Conservation (phyloP, 2,113 vertebrate species). For the Morone chrysops region DNA sequence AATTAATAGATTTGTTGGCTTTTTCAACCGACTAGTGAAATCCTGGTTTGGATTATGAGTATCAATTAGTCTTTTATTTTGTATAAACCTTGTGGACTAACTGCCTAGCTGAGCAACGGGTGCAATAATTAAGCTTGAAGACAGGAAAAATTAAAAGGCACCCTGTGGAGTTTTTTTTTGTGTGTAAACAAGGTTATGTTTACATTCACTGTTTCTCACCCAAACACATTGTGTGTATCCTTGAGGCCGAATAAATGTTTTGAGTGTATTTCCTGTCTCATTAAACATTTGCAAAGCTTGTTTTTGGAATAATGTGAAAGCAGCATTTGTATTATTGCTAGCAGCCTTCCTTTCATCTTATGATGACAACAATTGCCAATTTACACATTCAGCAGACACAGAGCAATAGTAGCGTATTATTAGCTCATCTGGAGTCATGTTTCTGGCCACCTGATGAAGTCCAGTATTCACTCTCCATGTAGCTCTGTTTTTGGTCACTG, state of each 20-base stretch:
- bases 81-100: background rate
- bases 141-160: background rate
- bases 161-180: background rate
- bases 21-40: background rate
- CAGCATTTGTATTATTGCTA: background rate
- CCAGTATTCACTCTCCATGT: no score
- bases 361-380: background rate
- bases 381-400: background rate
- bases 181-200: background rate
- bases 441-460: no score
- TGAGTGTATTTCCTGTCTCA: background rate
- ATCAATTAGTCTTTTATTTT: background rate
- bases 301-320: background rate
- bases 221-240: background rate
- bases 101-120: background rate
- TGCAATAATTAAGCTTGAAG: background rate
- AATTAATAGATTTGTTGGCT: background rate
- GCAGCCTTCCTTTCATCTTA: background rate
- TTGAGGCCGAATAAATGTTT: background rate
- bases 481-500: no score
- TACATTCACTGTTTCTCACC: background rate
- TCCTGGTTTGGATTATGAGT: background rate
- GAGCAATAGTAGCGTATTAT: no score
- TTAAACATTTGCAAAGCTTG: background rate
- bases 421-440: no score